Percentiles rank a stretch among this genome's conserved stretches.
Evolutionary conservation across 2,797 vertebrate genomes (phyloP).

Genomic region (Alauda arvensis): DNA sequence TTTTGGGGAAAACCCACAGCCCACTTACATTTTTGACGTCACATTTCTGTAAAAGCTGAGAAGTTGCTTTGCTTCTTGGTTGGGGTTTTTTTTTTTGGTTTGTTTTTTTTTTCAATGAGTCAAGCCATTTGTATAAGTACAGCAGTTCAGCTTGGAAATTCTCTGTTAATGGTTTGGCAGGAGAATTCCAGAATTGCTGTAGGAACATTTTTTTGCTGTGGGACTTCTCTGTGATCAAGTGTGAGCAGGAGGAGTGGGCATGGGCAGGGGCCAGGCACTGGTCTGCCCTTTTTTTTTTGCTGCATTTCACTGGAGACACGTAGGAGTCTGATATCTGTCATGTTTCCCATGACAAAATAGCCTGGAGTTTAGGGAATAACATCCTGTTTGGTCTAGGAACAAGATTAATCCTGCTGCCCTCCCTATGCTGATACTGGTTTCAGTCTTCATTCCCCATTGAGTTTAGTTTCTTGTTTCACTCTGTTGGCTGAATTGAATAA

Average conservation of each 20-base stretch:
- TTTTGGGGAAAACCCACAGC: neutral
- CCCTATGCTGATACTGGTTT: neutral
- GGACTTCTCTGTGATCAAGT: neutral
- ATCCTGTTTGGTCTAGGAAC: neutral
- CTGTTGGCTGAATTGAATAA: neutral
- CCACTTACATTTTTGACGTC: neutral
- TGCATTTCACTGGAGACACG: neutral
- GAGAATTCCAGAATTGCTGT: neutral
- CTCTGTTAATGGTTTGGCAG: neutral
- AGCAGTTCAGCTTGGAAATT: neutral
- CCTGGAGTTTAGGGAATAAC: neutral
- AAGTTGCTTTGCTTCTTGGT: neutral
- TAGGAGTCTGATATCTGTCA: neutral
- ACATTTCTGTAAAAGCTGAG: neutral
- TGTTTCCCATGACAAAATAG: neutral
- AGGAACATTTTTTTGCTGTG: neutral
- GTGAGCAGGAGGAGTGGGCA: neutral
- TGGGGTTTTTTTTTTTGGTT: neutral
- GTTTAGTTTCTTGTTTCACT: neutral
- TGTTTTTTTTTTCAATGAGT: neutral
- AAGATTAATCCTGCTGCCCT: neutral
- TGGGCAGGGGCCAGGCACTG: neutral
- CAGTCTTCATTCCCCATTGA: rapidly evolving
- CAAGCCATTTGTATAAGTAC: neutral
- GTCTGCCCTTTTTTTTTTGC: neutral